These are phyloP conservation scores for Myotis lucifugus DNA, from an alignment of 2,113 vertebrate genomes.

Conservation along the genomic window DNA sequence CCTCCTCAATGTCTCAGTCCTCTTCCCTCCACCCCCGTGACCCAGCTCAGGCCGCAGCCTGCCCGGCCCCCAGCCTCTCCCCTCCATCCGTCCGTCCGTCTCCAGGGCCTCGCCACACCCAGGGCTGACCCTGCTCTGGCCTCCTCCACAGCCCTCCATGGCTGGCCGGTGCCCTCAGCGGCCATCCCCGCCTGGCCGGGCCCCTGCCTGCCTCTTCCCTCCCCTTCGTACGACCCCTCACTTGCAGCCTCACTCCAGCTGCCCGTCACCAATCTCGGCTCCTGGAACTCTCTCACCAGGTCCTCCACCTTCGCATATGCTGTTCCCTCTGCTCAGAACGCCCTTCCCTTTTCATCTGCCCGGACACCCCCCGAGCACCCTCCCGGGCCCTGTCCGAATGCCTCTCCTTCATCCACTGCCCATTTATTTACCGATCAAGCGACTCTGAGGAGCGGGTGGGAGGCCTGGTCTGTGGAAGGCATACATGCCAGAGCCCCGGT, in stretches of 20 bases:
- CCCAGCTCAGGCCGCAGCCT: neutral
- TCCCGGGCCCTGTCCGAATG: neutral
- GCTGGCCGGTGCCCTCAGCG: neutral
- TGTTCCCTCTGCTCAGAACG: neutral
- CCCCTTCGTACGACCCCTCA: neutral
- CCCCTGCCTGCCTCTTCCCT: neutral
- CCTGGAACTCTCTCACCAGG: neutral
- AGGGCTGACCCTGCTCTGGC: neutral
- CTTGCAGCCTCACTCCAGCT: too few relatives aligned
- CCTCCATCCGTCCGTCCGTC: neutral
- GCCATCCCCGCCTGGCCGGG: neutral
- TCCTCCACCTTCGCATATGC: neutral
- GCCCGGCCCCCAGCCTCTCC: neutral
- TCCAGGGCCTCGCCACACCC: neutral
- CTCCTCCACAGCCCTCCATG: neutral
- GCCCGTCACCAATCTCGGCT: too few relatives aligned
- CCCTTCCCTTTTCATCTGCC: neutral
- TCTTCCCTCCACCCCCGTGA: neutral
- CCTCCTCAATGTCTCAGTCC: neutral
- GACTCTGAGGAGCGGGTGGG: neutral
- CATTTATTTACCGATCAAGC: neutral
- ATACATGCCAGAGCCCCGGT: fast-evolving
- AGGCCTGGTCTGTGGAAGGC: neutral
- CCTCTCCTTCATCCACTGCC: neutral
- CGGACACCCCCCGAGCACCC: neutral